Base-by-base conservation (phyloP, 2,797 vertebrate genomes). In the Gadopsis bispinosus region DNA sequence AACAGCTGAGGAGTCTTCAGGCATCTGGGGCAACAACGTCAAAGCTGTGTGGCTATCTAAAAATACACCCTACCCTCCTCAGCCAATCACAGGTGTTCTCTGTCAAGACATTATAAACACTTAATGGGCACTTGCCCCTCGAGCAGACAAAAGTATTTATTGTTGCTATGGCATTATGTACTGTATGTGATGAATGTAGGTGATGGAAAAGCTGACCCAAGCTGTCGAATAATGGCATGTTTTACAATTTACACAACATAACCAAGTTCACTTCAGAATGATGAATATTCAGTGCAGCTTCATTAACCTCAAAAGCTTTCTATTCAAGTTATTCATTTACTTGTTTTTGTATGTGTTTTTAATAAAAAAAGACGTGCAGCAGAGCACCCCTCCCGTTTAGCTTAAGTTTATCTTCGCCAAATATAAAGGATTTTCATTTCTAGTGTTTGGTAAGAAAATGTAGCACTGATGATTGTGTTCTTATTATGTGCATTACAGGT, bases 31-130 rank as follows among this genome's bases (percentile, higher is more conserved):
- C 63, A 31, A 12, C 39, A 2, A 14, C 10, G n/a, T 31, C 65
- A 45, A 22, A 43, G 47, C 54, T 20, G 39, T 64, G 16, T n/a
- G 2, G 13, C 58, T 53, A 62, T 70, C 51, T 82, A 60, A 75
- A 71, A 69, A 72, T 75, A 81, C 26, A 70, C 9, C 65, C 6
- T 1, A 7, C 5, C 39, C 20, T 20, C 39, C 26, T 20, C 43
- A 6, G 45, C 53, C 60, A 56, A 80, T 80, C 58, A 41, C 7
- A 58, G 17, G 43, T 29, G 0, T 48, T 26, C 20, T 48, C 48
- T 33, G 50, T 7, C 7, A 22, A 33, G 19, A 20, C 3, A 14
- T 20, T 29, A 43, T 11, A 22, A 26, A 61, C 22, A 4, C 55
- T 8, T n/a, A 31, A 48, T 7, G 35, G 26, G 31, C 41, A 8